Conservation (phyloP, 2,113 vertebrate species). For the Rhabdomys dilectus region DNA sequence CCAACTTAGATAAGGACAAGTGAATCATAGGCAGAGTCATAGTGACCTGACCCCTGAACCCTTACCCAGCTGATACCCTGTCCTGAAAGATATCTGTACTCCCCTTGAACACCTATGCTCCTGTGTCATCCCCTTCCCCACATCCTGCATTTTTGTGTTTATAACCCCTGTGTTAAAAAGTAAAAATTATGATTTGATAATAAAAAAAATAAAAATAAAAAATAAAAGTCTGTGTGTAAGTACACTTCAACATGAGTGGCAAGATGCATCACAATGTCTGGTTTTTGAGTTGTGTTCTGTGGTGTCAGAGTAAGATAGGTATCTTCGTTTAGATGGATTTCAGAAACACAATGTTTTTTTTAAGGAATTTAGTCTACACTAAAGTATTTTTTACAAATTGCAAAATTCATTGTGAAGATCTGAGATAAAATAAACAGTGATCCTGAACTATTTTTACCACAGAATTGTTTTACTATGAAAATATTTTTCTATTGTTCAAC, state of each 20-base stretch:
- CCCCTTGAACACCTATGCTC: no score
- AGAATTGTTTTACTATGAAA: slow-evolving; percentile 22
- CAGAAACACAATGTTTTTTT: background rate
- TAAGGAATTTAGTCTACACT: background rate
- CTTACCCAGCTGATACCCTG: no score
- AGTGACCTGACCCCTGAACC: no score
- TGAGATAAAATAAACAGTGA: background rate
- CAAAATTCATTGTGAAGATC: background rate
- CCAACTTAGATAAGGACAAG: no score
- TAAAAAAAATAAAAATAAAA: background rate
- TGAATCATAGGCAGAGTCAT: no score
- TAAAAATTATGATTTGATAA: no score
- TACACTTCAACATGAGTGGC: background rate
- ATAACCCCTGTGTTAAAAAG: no score
- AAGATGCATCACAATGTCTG: background rate
- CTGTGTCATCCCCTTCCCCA: no score
- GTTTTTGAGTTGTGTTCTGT: background rate
- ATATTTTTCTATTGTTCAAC: background rate
- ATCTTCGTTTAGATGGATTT: background rate
- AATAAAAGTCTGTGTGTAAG: background rate
- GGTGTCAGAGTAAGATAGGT: background rate
- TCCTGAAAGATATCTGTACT: no score
- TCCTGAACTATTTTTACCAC: background rate
- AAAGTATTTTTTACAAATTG: background rate
- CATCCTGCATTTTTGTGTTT: no score